phyloP scores from a whole-genome alignment of 2,113 vertebrate species.

The Malurus elegans region DNA sequence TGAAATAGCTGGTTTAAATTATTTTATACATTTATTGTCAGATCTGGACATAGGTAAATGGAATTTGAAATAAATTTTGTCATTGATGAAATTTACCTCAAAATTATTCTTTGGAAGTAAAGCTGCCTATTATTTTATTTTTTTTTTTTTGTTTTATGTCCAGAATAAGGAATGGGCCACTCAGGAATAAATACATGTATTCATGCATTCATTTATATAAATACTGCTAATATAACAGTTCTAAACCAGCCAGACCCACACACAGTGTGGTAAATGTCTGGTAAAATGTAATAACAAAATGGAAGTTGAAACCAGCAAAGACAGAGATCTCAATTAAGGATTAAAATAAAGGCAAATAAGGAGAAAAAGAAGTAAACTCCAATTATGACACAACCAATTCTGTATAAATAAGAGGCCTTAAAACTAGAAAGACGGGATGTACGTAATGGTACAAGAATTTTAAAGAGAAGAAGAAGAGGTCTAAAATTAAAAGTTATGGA shows the following conservation, averaged over 20 bases:
- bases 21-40: neutral
- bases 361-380: neutral
- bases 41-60: rapidly evolving
- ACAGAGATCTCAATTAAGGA: neutral
- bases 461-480: neutral
- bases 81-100: neutral
- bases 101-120: neutral
- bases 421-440: neutral
- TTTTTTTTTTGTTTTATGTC: neutral
- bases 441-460: neutral
- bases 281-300: neutral
- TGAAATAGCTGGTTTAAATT: neutral
- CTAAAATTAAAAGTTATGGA: neutral
- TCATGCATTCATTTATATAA: neutral
- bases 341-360: neutral
- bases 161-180: neutral
- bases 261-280: too few species aligned
- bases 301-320: neutral
- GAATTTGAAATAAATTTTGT: neutral
- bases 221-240: neutral
- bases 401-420: neutral
- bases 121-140: neutral
- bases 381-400: neutral
- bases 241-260: neutral
- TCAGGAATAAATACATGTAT: neutral